phyloP scores from a whole-genome alignment of 2,888 invertebrate genomes.

The Micropterix aruncella region DNA sequence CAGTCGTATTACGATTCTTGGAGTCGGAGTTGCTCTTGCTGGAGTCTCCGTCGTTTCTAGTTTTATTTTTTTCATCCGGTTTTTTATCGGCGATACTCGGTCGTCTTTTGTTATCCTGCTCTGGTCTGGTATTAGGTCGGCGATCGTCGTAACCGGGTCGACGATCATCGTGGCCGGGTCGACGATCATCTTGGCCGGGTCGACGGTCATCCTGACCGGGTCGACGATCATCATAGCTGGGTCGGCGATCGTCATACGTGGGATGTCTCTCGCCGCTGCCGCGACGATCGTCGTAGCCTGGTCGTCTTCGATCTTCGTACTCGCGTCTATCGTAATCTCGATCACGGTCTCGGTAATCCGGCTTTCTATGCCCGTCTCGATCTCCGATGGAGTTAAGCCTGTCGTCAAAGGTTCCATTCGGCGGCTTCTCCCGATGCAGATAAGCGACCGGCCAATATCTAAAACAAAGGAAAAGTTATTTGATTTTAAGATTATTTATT shows the following conservation, averaged over 20 bases:
- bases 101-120: neutral
- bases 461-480: conserved; percentile 10
- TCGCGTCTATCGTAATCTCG: conserved; percentile 4
- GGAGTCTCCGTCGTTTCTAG: no score
- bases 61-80: neutral
- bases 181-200: neutral
- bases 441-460: conserved; percentile 72
- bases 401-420: conserved; percentile 45
- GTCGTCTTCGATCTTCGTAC: neutral
- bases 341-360: conserved; percentile 1
- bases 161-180: neutral
- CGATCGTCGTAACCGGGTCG: neutral
- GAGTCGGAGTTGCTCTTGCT: neutral
- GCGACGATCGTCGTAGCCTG: conserved; percentile 3
- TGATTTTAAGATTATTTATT: conserved; percentile 2
- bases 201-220: conserved; percentile 1
- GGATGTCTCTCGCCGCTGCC: neutral
- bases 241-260: neutral
- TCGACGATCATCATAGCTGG: neutral
- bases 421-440: conserved; percentile 65
- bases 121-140: neutral
- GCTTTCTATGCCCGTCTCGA: conserved; percentile 2
- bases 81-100: neutral
- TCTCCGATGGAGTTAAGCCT: conserved; percentile 17
- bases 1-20: neutral